These are phyloP conservation scores for Spongilla lacustris DNA, from an alignment of 37 sponge, comb jelly and placozoan genomes.

Conservation along the genomic window DNA sequence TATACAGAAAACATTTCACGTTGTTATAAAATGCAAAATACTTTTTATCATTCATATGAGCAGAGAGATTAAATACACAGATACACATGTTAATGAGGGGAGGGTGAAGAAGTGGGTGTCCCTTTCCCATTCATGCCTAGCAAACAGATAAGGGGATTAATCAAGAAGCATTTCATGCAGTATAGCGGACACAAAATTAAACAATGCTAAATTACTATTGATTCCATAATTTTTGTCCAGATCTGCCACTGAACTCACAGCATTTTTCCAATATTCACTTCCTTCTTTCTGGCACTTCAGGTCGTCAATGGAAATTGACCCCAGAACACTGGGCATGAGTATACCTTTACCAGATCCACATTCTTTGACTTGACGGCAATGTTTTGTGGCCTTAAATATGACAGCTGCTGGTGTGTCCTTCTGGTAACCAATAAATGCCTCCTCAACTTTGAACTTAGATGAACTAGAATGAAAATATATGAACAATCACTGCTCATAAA, in stretches of 20 bases:
- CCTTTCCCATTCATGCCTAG: too few relatives aligned
- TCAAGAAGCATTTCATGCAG: too few relatives aligned
- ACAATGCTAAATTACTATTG: too few relatives aligned
- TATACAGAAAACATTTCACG: neutral
- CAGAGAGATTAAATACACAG: too few relatives aligned
- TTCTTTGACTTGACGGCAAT: neutral
- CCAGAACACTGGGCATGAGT: neutral
- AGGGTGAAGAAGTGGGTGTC: too few relatives aligned
- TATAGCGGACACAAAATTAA: too few relatives aligned
- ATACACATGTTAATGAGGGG: too few relatives aligned
- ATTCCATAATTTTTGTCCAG: too few relatives aligned
- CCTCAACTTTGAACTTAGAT: neutral
- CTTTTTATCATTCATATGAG: neutral
- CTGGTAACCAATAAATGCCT: conserved; percentile 61
- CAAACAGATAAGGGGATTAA: too few relatives aligned
- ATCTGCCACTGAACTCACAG: neutral
- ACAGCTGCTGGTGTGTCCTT: conserved; percentile 52
- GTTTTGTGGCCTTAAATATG: conserved; percentile 30
- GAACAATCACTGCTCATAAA: neutral
- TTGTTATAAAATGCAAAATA: neutral
- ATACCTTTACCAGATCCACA: too few relatives aligned
- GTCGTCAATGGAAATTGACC: neutral
- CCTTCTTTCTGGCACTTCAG: conserved; percentile 3
- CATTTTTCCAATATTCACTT: conserved; percentile 8
- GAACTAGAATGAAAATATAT: neutral